Evolutionary conservation across 2,113 vertebrate genomes (phyloP).

Genomic region (Pelmatolapia mariae): DNA sequence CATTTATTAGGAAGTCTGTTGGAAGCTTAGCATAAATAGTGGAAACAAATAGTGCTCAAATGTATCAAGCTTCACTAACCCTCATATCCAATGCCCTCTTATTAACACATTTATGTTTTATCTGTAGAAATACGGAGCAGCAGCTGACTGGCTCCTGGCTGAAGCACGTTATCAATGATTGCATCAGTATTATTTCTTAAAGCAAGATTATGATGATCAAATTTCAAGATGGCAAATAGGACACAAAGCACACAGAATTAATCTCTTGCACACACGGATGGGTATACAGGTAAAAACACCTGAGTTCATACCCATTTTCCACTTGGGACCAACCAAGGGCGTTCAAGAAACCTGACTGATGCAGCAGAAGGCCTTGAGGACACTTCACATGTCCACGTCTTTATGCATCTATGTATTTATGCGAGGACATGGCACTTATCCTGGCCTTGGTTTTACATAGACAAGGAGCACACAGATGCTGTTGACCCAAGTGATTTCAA

Average conservation of each 20-base stretch:
- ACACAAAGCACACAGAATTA: not conserved
- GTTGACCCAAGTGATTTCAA: conserved; percentile 15
- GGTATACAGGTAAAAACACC: not conserved
- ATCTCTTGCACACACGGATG: not conserved
- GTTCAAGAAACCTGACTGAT: conserved; percentile 28
- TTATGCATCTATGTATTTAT: conserved; percentile 56
- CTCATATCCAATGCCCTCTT: not conserved
- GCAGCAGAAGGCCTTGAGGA: conserved; percentile 47
- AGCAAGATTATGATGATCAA: not conserved
- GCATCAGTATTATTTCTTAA: not conserved
- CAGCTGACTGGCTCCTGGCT: not conserved
- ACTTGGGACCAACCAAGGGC: conserved; percentile 51
- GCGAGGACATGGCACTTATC: conserved; percentile 36
- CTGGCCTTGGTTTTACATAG: conserved; percentile 1
- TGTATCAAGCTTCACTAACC: not conserved
- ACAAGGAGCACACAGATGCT: conserved; percentile 32
- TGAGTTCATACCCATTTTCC: not conserved
- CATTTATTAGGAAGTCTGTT: not conserved
- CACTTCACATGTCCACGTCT: conserved; percentile 17
- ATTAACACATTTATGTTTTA: not conserved
- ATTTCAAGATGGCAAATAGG: not conserved
- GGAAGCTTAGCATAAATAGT: not conserved
- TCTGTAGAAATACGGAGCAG: not conserved
- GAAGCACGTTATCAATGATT: not conserved
- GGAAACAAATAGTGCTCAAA: not conserved